Conservation (phyloP, 2,113 vertebrate species). For the Nanorana parkeri region DNA sequence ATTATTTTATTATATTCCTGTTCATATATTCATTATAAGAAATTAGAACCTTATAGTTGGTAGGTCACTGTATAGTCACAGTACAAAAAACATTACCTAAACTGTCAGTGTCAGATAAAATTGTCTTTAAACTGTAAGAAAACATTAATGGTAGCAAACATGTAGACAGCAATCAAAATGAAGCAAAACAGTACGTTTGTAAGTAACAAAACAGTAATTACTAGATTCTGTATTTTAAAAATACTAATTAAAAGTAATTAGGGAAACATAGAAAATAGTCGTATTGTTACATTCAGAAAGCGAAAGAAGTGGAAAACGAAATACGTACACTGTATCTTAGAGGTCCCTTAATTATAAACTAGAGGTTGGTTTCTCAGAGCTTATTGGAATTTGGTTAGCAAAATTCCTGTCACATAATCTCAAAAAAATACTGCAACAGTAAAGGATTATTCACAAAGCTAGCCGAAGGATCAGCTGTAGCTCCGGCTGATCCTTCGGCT, state of each 20-base stretch:
- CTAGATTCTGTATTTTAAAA: neutral
- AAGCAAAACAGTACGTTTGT: neutral
- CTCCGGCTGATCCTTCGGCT: too few species aligned
- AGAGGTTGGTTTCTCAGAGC: too few species aligned
- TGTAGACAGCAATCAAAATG: neutral
- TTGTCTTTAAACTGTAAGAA: neutral
- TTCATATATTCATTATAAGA: too few species aligned
- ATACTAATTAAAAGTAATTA: conserved; percentile 27
- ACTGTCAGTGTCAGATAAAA: neutral
- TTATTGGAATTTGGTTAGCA: too few species aligned
- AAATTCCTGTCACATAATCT: too few species aligned
- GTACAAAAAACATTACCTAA: neutral
- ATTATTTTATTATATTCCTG: too few species aligned
- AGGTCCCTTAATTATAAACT: neutral
- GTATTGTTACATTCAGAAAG: neutral
- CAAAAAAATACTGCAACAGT: too few species aligned
- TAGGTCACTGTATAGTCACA: neutral
- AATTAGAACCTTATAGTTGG: too few species aligned
- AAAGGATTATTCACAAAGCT: too few species aligned
- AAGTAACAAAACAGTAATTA: conserved; percentile 11
- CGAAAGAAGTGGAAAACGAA: neutral
- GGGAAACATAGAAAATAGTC: neutral
- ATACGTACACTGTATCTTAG: neutral
- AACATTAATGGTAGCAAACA: conserved; percentile 7
- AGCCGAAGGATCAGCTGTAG: too few species aligned